Conservation (phyloP, 2,888 invertebrate species). For the Epirrita christyi region DNA sequence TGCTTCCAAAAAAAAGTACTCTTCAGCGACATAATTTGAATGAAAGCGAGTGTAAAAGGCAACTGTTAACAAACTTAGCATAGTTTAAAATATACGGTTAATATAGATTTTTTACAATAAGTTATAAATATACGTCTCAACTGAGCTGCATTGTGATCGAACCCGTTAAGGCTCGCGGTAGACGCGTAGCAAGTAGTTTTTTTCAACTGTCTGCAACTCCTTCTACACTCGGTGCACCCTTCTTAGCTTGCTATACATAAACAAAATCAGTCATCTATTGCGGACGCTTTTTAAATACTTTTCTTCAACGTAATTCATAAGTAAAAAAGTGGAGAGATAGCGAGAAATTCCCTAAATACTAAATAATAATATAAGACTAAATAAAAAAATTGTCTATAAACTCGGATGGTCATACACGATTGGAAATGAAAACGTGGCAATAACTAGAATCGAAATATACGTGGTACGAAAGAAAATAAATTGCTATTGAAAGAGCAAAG, state of each 20-base stretch:
- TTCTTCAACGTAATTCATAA: neutral
- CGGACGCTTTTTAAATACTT: neutral
- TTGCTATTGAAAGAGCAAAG: constrained; percentile 8
- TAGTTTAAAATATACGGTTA: constrained; percentile 70
- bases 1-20: constrained; percentile 19
- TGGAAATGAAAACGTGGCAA: constrained; percentile 23
- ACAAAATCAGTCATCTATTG: neutral
- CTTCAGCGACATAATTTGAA: constrained; percentile 26
- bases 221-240: constrained; percentile 56
- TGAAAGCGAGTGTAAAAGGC: constrained; percentile 45
- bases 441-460: constrained; percentile 19
- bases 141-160: constrained; percentile 84
- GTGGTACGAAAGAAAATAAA: too few relatives aligned
- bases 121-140: constrained; percentile 78
- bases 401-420: neutral
- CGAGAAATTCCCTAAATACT: constrained; percentile 5
- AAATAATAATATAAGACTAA: too few relatives aligned
- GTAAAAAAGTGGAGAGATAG: neutral
- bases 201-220: constrained; percentile 56
- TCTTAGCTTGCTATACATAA: constrained; percentile 42
- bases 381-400: neutral
- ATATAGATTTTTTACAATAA: constrained; percentile 78
- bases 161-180: constrained; percentile 54
- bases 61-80: constrained; percentile 54
- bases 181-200: constrained; percentile 55